Evolutionary conservation across 2,888 invertebrate species (phyloP).

Genomic region (Andricus curvator): DNA sequence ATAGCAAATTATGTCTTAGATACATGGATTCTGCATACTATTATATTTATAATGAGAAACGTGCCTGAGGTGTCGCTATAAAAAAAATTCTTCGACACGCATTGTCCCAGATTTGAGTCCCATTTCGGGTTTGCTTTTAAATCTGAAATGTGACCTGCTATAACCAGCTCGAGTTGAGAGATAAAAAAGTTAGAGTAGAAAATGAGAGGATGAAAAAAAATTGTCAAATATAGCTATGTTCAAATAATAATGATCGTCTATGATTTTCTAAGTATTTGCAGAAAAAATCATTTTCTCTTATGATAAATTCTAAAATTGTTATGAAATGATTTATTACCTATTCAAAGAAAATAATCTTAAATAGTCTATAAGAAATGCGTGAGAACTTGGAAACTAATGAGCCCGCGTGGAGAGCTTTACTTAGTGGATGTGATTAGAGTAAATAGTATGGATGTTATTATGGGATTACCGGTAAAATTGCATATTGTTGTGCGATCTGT

Average conservation of each 20-base stretch:
- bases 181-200: background rate
- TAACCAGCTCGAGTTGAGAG: background rate
- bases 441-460: no score
- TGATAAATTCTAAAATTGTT: background rate
- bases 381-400: no score
- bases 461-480: no score
- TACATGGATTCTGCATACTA: background rate
- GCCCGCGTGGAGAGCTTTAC: no score
- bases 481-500: no score
- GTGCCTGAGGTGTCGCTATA: conserved; percentile 4
- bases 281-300: no score
- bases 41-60: conserved; percentile 19
- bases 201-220: background rate
- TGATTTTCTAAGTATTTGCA: no score
- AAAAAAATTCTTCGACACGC: conserved; percentile 30
- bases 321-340: background rate
- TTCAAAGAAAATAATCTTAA: background rate
- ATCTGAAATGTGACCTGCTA: conserved; percentile 17
- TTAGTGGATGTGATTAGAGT: no score
- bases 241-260: no score
- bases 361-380: no score
- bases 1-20: no score
- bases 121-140: conserved; percentile 18
- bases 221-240: no score
- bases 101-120: conserved; percentile 7